Base-by-base conservation (phyloP, 2,797 vertebrate species). In the Danio jaintianensis region DNA sequence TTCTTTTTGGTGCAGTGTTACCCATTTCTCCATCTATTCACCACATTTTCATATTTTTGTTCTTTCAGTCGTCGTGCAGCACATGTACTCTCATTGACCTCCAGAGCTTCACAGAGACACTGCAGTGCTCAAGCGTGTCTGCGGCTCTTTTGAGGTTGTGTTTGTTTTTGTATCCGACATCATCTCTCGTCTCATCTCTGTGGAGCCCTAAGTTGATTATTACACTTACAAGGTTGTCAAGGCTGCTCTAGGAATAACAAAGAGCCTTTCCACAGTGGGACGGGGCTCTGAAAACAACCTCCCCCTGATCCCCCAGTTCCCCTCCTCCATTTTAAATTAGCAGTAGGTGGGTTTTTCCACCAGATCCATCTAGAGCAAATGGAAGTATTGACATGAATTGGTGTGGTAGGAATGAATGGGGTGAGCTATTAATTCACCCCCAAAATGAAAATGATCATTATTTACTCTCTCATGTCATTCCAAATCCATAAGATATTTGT, bases 231-330 rank as follows among this genome's bases (percentile, higher is more conserved):
- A 91, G 91, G 91, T 90, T 92, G 89, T 93, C 20, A 36, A 36
- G 36, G 18, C 63, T 68, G 91, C 86, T 89, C 91, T 90, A 91
- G 90, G 92, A 93, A 93, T 92, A 92, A 43, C 92, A 91, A 90
- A 88, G 86, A 87, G 90, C 90, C 87, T 78, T 18, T 48, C 29
- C 8, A 61, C 42, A 48, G 8, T 10, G 16, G 73, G 47, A 10
- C 16, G 6, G 9, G 42, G 38, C 16, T 77, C 50, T 75, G 20
- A 52, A 82, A 45, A 12, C 38, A 42, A 7, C 42, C 22, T 62
- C 48, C 45, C 20, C 53, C 20, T 29, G 47, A 29, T 12, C 36
- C 59, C 22, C 59, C 69, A 18, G 16, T 18, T 47, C n/a, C 29
- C 48, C 45, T 36, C 13, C 36, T 59, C 52, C 67, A 59, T 61